phyloP scores from a whole-genome alignment of 2,888 invertebrate genomes.

The Phragmatobia fuliginosa region DNA sequence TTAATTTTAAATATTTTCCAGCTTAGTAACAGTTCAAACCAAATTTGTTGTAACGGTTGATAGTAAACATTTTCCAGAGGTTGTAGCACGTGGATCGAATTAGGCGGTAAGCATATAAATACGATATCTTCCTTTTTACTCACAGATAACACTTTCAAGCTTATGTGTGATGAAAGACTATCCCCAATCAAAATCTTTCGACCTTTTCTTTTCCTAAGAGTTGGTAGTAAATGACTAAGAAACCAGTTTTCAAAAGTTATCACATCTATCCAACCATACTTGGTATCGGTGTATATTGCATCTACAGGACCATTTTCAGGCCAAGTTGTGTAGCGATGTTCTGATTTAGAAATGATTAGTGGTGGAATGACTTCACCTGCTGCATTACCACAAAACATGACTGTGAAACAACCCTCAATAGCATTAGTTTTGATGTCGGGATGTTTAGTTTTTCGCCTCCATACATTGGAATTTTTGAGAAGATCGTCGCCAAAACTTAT shows the following conservation, averaged over 20 bases:
- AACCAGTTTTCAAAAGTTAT: slow-evolving; percentile 48
- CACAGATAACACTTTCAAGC: slow-evolving; percentile 42
- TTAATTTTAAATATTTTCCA: slow-evolving; percentile 34
- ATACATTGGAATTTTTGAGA: slow-evolving; percentile 48
- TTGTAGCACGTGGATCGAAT: slow-evolving; percentile 29
- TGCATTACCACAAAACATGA: slow-evolving; percentile 62
- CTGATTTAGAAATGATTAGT: slow-evolving; percentile 60
- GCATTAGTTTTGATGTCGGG: slow-evolving; percentile 56
- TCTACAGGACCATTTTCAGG: slow-evolving; percentile 59
- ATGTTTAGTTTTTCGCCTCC: slow-evolving; percentile 55
- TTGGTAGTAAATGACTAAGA: slow-evolving; percentile 42
- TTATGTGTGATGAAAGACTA: slow-evolving; percentile 52
- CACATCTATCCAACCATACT: slow-evolving; percentile 51
- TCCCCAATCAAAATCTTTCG: slow-evolving; percentile 57
- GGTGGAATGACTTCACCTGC: slow-evolving; percentile 54
- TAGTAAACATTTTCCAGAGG: slow-evolving; percentile 48
- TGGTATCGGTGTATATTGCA: slow-evolving; percentile 59
- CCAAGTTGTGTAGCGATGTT: slow-evolving; percentile 59
- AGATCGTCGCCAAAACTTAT: slow-evolving; percentile 60
- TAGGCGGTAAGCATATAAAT: slow-evolving; percentile 53
- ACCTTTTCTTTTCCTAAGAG: slow-evolving; percentile 44
- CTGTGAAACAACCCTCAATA: slow-evolving; percentile 51
- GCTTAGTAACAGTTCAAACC: slow-evolving; percentile 31
- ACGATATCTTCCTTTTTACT: slow-evolving; percentile 53
- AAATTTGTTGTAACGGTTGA: slow-evolving; percentile 37